Evolutionary conservation across 2,113 vertebrate genomes (phyloP), one percentile per base, ranked within the genome.

Genomic region (Barbus barbus): DNA sequence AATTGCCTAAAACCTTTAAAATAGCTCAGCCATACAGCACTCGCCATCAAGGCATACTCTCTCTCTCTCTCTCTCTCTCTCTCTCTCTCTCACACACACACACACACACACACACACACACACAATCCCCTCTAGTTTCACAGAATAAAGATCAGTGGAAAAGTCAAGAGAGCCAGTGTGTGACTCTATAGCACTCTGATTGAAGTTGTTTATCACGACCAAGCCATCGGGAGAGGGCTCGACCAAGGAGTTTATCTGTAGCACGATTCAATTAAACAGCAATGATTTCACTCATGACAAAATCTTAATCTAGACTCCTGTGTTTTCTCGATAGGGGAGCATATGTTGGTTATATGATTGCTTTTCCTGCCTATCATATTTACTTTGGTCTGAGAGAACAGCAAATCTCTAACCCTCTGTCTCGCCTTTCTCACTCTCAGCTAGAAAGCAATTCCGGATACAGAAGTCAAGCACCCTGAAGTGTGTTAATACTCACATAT

Each of bases 401-500:
- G 81, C 89, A 93, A 92, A 94, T 94, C 92, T 93, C 86, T 88
- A 89, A 91, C 90, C 76, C 76, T 76, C 84, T 76, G 87, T 87
- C 87, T 85, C 81, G 85, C 89, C 86, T 91, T 90, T 69, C 86
- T 90, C 89, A 85, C 89, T 88, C 91, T 86, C 90, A 84, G 89
- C 90, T 89, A 87, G 87, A 87, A 88, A 93, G 93, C 92, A 93
- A 94, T 94, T 94, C 92, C 86, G 91, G 90, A 89, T 81, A 87
- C 91, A 91, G 91, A 91, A 94, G 92, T 91, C 92, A 89, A 93
- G 92, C 87, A 94, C 93, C 93, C 90, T 94, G 94, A 93, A 94
- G 94, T 92, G 93, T 94, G 94, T 91, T 93, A 93, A 93, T 93
- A 90, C 92, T 90, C 90, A 92, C 92, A 93, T 93, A 93, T 93